Evolutionary conservation across 2,888 invertebrate species (phyloP), one percentile per base, ranked within the genome.

Genomic region (Pteria penguin): DNA sequence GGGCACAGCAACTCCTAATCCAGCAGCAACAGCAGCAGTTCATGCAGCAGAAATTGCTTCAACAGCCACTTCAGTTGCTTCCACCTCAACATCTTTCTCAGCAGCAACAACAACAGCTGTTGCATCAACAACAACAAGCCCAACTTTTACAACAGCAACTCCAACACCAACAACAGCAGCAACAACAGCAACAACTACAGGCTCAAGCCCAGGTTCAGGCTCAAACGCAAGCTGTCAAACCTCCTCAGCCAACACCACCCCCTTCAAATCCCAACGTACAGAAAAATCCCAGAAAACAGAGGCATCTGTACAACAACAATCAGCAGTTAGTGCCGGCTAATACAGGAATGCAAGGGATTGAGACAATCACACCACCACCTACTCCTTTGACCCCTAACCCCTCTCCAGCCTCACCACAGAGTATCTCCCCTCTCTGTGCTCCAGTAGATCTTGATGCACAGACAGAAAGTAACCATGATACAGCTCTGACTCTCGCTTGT

Each of bases 381-480:
- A 86, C 87, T 2, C 88, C 90, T 22, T 79, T 89, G 33, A 89
- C 89, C 4, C 88, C 90, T 2, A 89, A 88, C 75, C 87, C 88
- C 18, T 88, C 88, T 14, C 88, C 89, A 36, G 87, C 87, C 1
- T 87, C 88, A 1, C 88, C 88, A 1, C 87, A 83, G 62, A 84
- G 83, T 62, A 83, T 86, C 36, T 88, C 90, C 22, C 88, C 90
- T 18, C 85, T 97, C 94, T 87, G 86, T 82, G 86, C 88, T 69
- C 87, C 90, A 2, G 85, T 93, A 31, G 98, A 99, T 92, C 96
- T 99, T 82, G 98, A 99, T 93, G 97, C 97, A 5, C 97, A 98
- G 93, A 99, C 99, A 0, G 99, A 99, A 93, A 97, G 97, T 88
- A 99, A 99, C 94, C 98, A 98, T 93, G 99, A 99, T 93, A 99